Base-by-base conservation (phyloP, 2,888 invertebrate genomes). In the Rugalucina vietnamica region DNA sequence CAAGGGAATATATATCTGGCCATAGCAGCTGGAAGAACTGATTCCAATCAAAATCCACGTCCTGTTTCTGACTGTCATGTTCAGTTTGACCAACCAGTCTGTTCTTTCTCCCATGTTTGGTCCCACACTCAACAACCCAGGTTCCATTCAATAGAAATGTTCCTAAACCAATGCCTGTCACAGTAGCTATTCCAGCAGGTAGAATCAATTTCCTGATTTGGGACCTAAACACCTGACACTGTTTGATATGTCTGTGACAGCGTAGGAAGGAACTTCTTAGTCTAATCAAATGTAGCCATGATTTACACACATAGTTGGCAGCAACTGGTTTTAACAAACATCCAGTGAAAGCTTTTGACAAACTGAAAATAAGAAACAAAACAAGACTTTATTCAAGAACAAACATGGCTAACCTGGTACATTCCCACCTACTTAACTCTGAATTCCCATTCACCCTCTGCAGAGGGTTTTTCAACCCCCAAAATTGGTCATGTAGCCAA, bases 1-100 rank as follows among this genome's bases (percentile, higher is more conserved):
- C 92, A 76, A 98, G 96, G 88, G 97, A 96, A 96, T 97, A 97
- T 84, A 97, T 95, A 94, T 98, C 97, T 34, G 97, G 97, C 92
- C 96, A 96, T 1, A 98, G 95, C 93, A 98, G 97, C 21, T 95
- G 93, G 94, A 97, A 96, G 86, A 98, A 96, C 84, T 96, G 96
- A 29, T 94, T 95, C 98, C 98, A 98, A 93, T 98, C 97, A 95
- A 98, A 98, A 85, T 96, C 96, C 4, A 94, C 93, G n/a, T 95
- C 95, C 8, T 18, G 18, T 24, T 90, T 57, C 3, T 32, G 79
- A 8, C 79, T 54, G 27, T 34, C 43, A n/a, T 72, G 70, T 34
- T 86, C 81, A 49, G 75, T 76, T 1, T 71, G 29, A 32, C 76
- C 75, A 24, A 81, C 82, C n/a, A 84, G 37, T 65, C 81, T 60